Base-by-base conservation (phyloP, 2,113 vertebrate species). In the Cynopterus brachyotis region DNA sequence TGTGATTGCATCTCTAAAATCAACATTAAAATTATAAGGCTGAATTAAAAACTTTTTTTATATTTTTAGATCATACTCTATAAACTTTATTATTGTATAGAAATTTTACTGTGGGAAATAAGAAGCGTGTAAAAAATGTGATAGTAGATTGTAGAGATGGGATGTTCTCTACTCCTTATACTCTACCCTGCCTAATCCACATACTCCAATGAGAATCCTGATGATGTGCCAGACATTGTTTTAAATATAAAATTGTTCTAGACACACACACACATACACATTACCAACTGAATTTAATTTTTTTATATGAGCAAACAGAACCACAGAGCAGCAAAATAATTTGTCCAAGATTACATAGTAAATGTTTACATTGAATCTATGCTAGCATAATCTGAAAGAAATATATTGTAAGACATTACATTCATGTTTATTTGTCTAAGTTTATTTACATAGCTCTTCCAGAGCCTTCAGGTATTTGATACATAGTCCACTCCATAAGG, bases 11-110 rank as follows among this genome's bases (percentile, higher is more conserved):
- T 89, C 32, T 57, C 13, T 93, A 93, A 94, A 96, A 91, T 26
- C 75, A 37, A 37, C 45, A 28, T 79, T 84, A 91, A 94, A 89
- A 91, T 95, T 83, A 53, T n/a, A 91, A 89, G n/a, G 8, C 19
- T 69, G 76, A 53, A 85, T 32, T 73, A 20, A 85, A 76, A 67
- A 94, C 42, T 79, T 40, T 90, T 97, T 82, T 87, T 69, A 24
- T 73, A 76, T 86, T 85, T 91, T 94, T 89, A 87, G 55, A 70
- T 22, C 28, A 47, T 35, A 73, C 13, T 66, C 22, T 89, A 15
- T 75, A 45, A 94, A 69, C 70, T 96, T 86, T 88, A 75, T 91
- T 73, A 70, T 22, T 60, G 4, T 66, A 15, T 32, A 95, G 40
- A 47, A 84, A 75, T 81, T 37, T 81, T 50, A 30, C 78, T 91